These are phyloP conservation scores for Pipra filicauda DNA, from an alignment of 2,113 vertebrate species.

Conservation along the genomic window DNA sequence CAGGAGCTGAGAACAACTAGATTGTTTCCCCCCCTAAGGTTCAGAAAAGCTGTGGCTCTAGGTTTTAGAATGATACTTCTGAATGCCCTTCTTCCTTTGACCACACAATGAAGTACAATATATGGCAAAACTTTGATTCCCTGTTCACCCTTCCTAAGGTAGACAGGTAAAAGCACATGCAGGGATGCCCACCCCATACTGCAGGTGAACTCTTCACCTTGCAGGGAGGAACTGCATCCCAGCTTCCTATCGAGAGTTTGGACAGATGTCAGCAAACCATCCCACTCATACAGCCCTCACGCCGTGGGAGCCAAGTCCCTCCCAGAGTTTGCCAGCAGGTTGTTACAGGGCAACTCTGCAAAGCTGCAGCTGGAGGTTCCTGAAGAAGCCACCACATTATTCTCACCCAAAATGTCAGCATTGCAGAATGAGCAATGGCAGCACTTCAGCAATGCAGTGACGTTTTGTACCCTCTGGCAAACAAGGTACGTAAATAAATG, in stretches of 20 bases:
- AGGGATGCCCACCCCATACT: neutral
- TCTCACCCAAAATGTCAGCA: neutral
- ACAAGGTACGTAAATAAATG: conserved; percentile 44
- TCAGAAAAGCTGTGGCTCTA: neutral
- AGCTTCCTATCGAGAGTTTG: neutral
- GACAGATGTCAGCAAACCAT: neutral
- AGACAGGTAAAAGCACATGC: neutral
- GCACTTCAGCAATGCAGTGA: neutral
- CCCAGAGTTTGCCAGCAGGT: neutral
- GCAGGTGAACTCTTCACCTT: neutral
- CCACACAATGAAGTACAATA: neutral
- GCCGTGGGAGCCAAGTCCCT: neutral
- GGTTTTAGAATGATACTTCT: neutral
- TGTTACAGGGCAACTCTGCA: neutral
- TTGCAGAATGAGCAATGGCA: conserved; percentile 10
- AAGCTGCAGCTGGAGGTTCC: neutral
- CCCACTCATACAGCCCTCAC: neutral
- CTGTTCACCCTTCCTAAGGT: neutral
- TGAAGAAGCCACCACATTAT: neutral
- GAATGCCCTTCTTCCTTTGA: neutral
- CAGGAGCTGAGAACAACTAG: neutral
- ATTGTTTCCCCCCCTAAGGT: rapidly evolving
- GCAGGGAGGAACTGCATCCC: neutral
- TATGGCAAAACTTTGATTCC: neutral
- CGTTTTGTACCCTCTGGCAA: conserved; percentile 32